phyloP scores from a whole-genome alignment of 1,140 invertebrate genomes.

The Acyrthosiphon pisum region DNA sequence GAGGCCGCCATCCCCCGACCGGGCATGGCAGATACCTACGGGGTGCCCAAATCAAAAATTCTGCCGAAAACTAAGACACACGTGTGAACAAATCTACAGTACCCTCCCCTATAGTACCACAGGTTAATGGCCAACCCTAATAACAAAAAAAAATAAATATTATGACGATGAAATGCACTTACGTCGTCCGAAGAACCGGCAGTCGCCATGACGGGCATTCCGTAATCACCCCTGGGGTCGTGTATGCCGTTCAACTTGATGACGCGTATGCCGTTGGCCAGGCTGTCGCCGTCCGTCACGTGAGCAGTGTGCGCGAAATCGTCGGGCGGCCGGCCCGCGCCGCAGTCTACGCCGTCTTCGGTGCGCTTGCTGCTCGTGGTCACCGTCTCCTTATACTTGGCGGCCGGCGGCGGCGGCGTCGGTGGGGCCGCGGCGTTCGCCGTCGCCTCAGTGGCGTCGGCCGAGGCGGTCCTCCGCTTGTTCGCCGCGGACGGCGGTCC shows the following conservation, averaged over 20 bases:
- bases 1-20: too few species aligned
- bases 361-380: conserved; percentile 52
- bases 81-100: too few species aligned
- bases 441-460: conserved; percentile 63
- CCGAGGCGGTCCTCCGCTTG: conserved; percentile 67
- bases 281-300: conserved; percentile 30
- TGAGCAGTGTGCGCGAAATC: conserved; percentile 41
- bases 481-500: background rate
- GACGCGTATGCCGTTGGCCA: conserved; percentile 49
- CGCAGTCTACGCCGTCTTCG: conserved; percentile 41
- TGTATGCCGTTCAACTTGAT: conserved; percentile 55
- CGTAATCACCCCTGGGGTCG: conserved; percentile 41
- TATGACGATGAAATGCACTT: background rate
- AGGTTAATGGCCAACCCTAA: too few species aligned
- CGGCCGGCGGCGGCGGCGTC: background rate
- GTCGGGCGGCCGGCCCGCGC: background rate
- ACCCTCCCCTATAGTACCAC: too few species aligned
- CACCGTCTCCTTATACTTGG: conserved; percentile 49
- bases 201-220: conserved; percentile 27
- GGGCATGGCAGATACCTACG: too few species aligned
- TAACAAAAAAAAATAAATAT: too few species aligned
- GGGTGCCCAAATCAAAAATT: too few species aligned
- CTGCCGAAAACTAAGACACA: too few species aligned
- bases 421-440: background rate
- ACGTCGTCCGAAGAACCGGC: conserved; percentile 7